Conservation (phyloP, 2,888 invertebrate genomes). For the Endomychus coccineus region DNA sequence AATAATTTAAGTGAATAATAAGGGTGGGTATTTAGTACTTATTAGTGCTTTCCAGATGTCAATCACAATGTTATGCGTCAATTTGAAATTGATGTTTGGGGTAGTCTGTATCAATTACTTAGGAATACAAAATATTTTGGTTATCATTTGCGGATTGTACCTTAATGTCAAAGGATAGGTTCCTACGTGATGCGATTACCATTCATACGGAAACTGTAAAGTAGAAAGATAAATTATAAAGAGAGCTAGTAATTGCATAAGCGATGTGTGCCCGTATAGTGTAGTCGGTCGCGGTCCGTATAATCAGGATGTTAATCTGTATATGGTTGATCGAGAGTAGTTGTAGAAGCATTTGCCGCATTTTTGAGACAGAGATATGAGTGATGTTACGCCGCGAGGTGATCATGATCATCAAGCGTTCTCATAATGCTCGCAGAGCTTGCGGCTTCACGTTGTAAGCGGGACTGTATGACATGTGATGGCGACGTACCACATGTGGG, state of each 20-base stretch:
- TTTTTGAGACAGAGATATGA: constrained; percentile 31
- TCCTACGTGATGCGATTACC: constrained; percentile 2
- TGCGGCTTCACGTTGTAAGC: constrained; percentile 15
- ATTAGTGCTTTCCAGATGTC: too few species aligned
- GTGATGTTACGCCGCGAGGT: constrained; percentile 32
- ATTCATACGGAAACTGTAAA: constrained; percentile 8
- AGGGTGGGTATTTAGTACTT: too few species aligned
- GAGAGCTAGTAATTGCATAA: constrained; percentile 14
- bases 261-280: constrained; percentile 12
- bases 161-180: too few species aligned
- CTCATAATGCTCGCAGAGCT: constrained; percentile 28
- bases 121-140: too few species aligned
- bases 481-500: constrained; percentile 33
- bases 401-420: constrained; percentile 30
- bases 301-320: constrained; percentile 16
- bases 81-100: too few species aligned
- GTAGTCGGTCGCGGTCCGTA: constrained; percentile 11
- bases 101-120: too few species aligned
- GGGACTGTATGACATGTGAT: constrained; percentile 32
- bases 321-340: constrained; percentile 24
- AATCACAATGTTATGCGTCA: too few species aligned
- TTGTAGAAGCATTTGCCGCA: constrained; percentile 30
- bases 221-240: constrained; percentile 12
- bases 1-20: too few species aligned
- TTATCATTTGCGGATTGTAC: too few species aligned